Conservation (phyloP, 2,888 invertebrate species). For the Tolmerus cingulatus region DNA sequence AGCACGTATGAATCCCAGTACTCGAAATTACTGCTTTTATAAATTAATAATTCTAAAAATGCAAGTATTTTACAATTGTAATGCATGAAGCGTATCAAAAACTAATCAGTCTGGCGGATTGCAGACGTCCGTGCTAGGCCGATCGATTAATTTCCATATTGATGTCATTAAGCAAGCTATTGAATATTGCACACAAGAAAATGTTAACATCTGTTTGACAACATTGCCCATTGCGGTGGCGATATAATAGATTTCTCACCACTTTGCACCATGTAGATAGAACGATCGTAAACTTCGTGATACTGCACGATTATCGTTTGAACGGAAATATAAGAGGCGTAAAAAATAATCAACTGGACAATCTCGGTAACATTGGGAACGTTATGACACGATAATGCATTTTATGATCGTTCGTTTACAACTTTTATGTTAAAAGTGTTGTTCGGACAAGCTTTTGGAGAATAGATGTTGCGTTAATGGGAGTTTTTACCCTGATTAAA, state of each 20-base stretch:
- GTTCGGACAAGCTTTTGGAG: background rate
- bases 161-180: background rate
- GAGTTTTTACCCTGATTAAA: background rate
- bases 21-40: background rate
- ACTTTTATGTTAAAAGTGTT: background rate
- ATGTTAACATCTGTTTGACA: background rate
- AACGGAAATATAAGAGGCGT: background rate
- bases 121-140: background rate
- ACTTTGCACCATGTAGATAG: background rate
- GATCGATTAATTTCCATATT: background rate
- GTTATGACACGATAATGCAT: background rate
- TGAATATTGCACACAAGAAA: background rate
- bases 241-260: background rate
- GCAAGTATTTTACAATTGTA: background rate
- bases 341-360: background rate
- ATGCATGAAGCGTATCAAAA: background rate
- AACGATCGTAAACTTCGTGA: background rate
- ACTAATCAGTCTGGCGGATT: background rate
- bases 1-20: background rate
- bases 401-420: background rate
- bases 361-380: background rate
- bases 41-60: background rate
- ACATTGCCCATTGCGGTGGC: background rate
- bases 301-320: background rate
- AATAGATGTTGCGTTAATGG: background rate